Evolutionary conservation across 2,888 invertebrate species (phyloP).

Genomic region (Gortyna flavago): DNA sequence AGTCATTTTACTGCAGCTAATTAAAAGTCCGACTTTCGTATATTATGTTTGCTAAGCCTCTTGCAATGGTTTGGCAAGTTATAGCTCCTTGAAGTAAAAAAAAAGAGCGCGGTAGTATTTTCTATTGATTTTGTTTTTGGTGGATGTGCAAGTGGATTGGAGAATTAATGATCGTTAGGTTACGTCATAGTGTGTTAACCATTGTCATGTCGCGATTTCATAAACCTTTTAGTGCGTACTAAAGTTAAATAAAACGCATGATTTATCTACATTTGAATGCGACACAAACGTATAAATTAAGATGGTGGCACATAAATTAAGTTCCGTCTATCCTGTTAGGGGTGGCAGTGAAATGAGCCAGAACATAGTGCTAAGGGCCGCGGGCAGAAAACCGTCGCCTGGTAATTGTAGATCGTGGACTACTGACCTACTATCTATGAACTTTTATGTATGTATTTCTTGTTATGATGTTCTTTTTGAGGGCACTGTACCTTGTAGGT

Average conservation of each 20-base stretch:
- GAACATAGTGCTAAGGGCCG: constrained; percentile 68
- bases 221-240: constrained; percentile 20
- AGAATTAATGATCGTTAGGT: not conserved
- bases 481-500: not conserved
- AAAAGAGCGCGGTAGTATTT: not conserved
- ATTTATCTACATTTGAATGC: constrained; percentile 49
- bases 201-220: constrained; percentile 16
- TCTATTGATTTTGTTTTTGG: not conserved
- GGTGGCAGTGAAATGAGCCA: constrained; percentile 70
- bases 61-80: not conserved
- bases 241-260: constrained; percentile 30
- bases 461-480: not conserved
- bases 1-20: no score
- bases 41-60: not conserved
- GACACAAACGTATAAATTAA: constrained; percentile 45
- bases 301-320: constrained; percentile 66
- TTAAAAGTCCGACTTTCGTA: not conserved
- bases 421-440: constrained; percentile 35
- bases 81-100: not conserved
- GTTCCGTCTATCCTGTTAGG: constrained; percentile 58
- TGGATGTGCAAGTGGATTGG: not conserved
- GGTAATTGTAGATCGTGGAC: constrained; percentile 70
- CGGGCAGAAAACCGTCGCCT: constrained; percentile 64
- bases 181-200: not conserved
- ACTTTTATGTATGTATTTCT: constrained; percentile 21